Evolutionary conservation across 2,113 vertebrate species (phyloP), one percentile per base, ranked within the genome.

Genomic region (zebrafish (Danio rerio)): DNA sequence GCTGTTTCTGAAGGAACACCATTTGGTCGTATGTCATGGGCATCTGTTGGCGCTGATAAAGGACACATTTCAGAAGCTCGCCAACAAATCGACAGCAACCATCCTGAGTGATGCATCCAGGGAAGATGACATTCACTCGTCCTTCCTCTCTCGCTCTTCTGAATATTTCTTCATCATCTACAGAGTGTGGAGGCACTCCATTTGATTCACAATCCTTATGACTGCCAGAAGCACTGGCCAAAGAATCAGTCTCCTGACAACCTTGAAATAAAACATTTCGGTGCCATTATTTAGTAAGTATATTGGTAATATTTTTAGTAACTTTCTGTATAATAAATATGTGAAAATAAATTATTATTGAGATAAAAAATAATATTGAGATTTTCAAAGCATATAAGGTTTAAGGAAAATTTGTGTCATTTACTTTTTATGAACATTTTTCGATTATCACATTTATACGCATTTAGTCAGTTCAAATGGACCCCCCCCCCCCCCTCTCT

Each of bases 1-100:
- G 88, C 83, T 90, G 94, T 68, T 91, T 93, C 86, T 93, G 95
- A 78, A 96, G 96, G 85, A 89, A 93, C 6, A 93, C 89, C 15
- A 99, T 94, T 86, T 99, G 96, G 77, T 98, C 96, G 13, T 97
- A 99, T 0, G 96, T 97, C 92, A 98, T 94, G 50, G 97, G 98
- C 2, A 99, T 94, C 81, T 99, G 98, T 83, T 98, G 96, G 56
- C 97, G 93, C 89, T 98, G 97, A 89, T 98, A 95, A 81, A 98
- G 93, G 80, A 98, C 88, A 78, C 96, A 97, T 86, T 98, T 98
- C 16, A 99, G 92, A 31, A 99, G 93, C 88, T 99, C 97, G 13
- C 96, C 96, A 52, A 96, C 94, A 13, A 99, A 96, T 16, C 91
- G 92, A 87, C 94, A 97, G 89, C 96, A 97, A 86, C 94, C 94